These are phyloP conservation scores for Hystrix brachyura DNA, from an alignment of 2,113 vertebrate species.

Conservation along the genomic window DNA sequence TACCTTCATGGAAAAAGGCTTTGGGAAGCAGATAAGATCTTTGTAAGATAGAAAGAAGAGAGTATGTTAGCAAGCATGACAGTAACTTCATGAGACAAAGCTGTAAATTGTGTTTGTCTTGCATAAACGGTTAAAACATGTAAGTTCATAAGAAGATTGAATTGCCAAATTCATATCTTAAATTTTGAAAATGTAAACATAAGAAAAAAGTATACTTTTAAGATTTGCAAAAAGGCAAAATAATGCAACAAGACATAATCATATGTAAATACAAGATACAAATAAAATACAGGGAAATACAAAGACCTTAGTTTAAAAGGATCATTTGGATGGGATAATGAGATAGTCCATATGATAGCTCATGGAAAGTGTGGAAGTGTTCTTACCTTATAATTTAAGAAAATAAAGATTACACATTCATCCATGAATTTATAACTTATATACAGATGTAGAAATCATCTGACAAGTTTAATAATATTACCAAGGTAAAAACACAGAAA, in stretches of 20 bases:
- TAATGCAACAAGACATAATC: neutral
- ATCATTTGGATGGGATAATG: neutral
- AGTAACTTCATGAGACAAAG: neutral
- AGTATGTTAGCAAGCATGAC: neutral
- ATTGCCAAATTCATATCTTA: neutral
- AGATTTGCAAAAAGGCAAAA: neutral
- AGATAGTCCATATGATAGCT: neutral
- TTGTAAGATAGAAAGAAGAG: neutral
- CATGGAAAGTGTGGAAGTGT: neutral
- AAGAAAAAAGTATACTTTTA: neutral
- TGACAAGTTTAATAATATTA: neutral
- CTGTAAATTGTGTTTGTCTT: neutral
- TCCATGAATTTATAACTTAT: neutral
- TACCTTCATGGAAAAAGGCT: constrained; percentile 14
- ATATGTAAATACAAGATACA: neutral
- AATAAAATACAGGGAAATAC: neutral
- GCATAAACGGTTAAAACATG: neutral
- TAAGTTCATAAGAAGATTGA: neutral
- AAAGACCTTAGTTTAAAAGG: neutral
- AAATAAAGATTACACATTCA: neutral
- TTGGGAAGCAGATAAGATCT: neutral
- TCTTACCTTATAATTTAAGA: neutral
- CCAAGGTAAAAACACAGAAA: neutral
- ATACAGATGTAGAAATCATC: neutral
- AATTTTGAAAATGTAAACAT: constrained; percentile 30